Base-by-base conservation (phyloP, 1,140 invertebrate species). In the Temnothorax nylanderi region DNA sequence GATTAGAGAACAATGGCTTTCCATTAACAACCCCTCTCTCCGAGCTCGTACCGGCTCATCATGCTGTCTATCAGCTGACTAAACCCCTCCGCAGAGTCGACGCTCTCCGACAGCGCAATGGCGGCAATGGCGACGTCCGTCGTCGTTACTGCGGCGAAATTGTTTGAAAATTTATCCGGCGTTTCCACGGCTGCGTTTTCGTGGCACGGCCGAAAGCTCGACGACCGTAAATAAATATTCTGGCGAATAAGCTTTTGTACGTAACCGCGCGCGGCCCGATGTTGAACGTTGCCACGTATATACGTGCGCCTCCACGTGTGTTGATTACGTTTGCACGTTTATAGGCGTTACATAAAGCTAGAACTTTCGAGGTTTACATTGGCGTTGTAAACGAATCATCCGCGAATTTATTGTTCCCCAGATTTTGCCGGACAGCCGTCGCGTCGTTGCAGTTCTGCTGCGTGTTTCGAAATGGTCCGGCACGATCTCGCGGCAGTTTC, bases 1-100 rank as follows among this genome's bases (percentile, higher is more conserved):
- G 94, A 94, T 95, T 95, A 94, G 93, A 94, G 94, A 95, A 95
- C 94, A 95, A 94, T 95, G 92, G 94, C 92, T 94, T 95, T 94
- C 93, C 94, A 95, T 95, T 95, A 94, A 95, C 94, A 93, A 92
- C 89, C 89, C 91, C 81, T 78, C 85, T 82, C 85, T 74, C 69
- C 74, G 6, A 11, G 58, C 85, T 84, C 85, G 89, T 47, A 51
- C 72, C 54, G 77, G 80, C 85, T 77, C 81, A 87, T 87, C 84
- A 80, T 89, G 89, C 90, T 93, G 93, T 93, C 93, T 93, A 93
- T 94, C 93, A 94, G 92, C 93, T 92, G 93, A 93, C 93, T 92
- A 81, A 88, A 69, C 60, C 60, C 13, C 67, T 41, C 44, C 74
- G 81, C 74, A 74, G 72, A 72, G 56, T 16, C 71, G 71, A 86